A percentile compares a stretch with the other conserved stretches of the same genome.
Conservation (phyloP, 1,140 invertebrate species). For the Chironomus striatipennis region DNA sequence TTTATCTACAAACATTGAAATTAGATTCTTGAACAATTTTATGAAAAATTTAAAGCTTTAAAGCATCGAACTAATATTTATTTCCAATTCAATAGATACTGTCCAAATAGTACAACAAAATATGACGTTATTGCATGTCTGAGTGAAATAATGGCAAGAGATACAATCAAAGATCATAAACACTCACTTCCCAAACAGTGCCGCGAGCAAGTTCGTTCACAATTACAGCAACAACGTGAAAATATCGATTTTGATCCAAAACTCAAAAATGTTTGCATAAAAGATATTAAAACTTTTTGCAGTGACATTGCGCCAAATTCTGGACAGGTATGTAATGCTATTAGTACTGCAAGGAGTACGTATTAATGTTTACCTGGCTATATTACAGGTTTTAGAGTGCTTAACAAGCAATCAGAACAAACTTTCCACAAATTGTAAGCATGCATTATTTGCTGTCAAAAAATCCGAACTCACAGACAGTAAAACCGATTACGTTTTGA, state of each 20-base stretch:
- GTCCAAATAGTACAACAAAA: constrained; percentile 68
- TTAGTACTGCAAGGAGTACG: no score
- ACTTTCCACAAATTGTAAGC: constrained; percentile 62
- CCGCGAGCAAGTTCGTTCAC: constrained; percentile 75
- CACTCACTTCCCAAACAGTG: constrained; percentile 77
- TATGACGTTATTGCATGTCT: constrained; percentile 84
- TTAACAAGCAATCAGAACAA: constrained; percentile 61
- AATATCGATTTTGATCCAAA: constrained; percentile 77
- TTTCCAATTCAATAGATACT: constrained; percentile 47
- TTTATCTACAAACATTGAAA: no score
- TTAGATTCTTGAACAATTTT: no score
- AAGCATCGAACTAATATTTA: not conserved
- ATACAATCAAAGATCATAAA: constrained; percentile 68
- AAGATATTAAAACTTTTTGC: constrained; percentile 73
- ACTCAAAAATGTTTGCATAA: constrained; percentile 60
- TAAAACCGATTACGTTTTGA: constrained; percentile 73
- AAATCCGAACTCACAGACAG: constrained; percentile 78
- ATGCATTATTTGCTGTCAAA: constrained; percentile 72
- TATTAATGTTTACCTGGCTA: no score
- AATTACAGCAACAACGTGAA: constrained; percentile 82
- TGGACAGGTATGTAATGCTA: constrained; percentile 61
- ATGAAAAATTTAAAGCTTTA: no score
- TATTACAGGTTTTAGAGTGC: constrained; percentile 74
- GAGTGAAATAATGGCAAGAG: constrained; percentile 80
- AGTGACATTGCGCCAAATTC: constrained; percentile 61